Conservation (phyloP, 2,797 vertebrate genomes). For the Pelobates cultripes region DNA sequence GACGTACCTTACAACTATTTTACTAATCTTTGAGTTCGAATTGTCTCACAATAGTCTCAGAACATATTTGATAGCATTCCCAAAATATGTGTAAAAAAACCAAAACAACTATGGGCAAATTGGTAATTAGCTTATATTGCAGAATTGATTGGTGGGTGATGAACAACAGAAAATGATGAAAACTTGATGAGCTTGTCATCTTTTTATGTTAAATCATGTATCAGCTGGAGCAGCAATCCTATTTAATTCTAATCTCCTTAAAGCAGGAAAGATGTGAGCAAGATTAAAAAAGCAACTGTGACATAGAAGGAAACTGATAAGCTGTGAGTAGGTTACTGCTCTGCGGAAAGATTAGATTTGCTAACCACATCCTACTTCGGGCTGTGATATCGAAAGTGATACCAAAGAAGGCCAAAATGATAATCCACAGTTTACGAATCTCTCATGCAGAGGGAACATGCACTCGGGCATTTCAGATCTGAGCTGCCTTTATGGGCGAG, state of each 20-base stretch:
- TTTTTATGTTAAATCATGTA: conserved; percentile 6
- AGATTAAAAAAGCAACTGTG: conserved; percentile 32
- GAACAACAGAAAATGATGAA: neutral
- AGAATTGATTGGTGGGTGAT: conserved; percentile 3
- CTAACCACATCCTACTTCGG: neutral
- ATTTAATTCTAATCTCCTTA: conserved; percentile 45
- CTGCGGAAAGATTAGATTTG: conserved; percentile 1
- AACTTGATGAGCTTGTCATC: neutral
- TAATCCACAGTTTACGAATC: too few species aligned
- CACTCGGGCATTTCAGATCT: too few species aligned
- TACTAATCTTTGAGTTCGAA: too few species aligned
- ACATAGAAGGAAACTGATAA: conserved; percentile 9
- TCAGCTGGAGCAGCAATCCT: conserved; percentile 10
- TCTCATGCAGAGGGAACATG: too few species aligned
- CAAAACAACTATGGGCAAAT: too few species aligned
- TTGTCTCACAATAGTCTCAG: too few species aligned
- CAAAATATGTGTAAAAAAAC: too few species aligned
- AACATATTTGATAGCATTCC: too few species aligned
- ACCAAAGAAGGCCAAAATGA: neutral
- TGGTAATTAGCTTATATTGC: conserved; percentile 13
- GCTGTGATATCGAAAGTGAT: neutral
- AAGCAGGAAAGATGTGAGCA: conserved; percentile 43
- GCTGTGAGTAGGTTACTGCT: conserved; percentile 1
- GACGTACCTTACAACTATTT: too few species aligned
- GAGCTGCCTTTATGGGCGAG: too few species aligned